These are phyloP conservation scores for Drosophila pegasa DNA, from an alignment of 2,888 invertebrate species.

Conservation along the genomic window DNA sequence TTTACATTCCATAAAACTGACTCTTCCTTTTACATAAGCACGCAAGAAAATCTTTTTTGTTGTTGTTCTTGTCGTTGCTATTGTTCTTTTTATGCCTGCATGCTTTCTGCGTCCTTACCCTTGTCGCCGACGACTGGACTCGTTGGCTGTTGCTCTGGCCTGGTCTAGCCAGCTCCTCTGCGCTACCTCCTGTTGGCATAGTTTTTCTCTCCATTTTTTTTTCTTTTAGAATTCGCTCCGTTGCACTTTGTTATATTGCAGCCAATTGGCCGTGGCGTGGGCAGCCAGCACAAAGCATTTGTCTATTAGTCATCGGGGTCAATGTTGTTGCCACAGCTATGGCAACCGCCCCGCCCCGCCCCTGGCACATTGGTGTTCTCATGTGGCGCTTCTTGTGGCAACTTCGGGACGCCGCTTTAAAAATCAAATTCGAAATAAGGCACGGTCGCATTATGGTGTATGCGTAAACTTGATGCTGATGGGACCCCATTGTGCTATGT, in stretches of 20 bases:
- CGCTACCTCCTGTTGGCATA: conserved; percentile 14
- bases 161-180: not conserved
- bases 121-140: conserved; percentile 13
- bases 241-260: conserved; percentile 83
- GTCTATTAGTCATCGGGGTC: conserved; percentile 78
- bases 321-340: conserved; percentile 37
- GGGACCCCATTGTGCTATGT: conserved; percentile 40
- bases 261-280: conserved; percentile 78
- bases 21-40: conserved; percentile 25
- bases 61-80: conserved; percentile 35
- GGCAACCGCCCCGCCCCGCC: not conserved
- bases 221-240: conserved; percentile 50
- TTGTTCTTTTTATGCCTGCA: conserved; percentile 54
- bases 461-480: conserved; percentile 44
- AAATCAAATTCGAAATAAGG: conserved; percentile 70
- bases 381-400: conserved; percentile 28
- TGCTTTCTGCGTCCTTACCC: conserved; percentile 39
- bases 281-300: conserved; percentile 60
- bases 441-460: conserved; percentile 30
- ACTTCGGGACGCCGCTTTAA: conserved; percentile 37
- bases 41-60: not conserved
- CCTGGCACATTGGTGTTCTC: conserved; percentile 12
- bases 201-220: conserved; percentile 27
- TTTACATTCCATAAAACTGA: conserved; percentile 27
- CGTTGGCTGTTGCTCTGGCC: conserved; percentile 5